phyloP scores from a whole-genome alignment of 2,113 vertebrate genomes.

The Rhynchomys soricoides region DNA sequence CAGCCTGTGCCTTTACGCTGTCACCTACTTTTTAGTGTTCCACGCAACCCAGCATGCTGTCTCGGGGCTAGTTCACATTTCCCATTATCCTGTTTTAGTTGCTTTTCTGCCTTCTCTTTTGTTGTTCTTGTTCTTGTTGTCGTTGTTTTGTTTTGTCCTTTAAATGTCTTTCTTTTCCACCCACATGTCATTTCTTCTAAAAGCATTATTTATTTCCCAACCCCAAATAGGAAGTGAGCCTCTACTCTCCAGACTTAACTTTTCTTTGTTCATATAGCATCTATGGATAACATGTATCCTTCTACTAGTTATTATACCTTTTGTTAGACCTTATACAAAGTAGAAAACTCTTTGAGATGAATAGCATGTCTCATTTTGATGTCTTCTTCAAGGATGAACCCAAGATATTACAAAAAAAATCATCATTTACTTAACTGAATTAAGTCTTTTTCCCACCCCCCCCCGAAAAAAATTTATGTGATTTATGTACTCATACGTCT shows the following conservation, averaged over 20 bases:
- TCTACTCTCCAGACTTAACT: neutral
- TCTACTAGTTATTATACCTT: neutral
- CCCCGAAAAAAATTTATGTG: neutral
- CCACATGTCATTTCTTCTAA: constrained; percentile 41
- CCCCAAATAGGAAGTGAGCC: neutral
- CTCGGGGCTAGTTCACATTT: constrained; percentile 29
- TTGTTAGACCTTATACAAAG: neutral
- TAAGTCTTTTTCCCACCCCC: neutral
- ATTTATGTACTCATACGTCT: neutral
- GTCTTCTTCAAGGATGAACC: neutral
- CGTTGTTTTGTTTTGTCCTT: neutral
- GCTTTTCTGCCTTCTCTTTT: constrained; percentile 5
- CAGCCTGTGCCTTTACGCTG: neutral
- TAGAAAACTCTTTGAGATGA: neutral
- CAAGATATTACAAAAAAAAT: neutral
- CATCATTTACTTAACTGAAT: constrained; percentile 7
- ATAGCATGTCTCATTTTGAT: neutral
- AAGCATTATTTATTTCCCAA: neutral
- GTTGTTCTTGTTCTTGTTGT: neutral
- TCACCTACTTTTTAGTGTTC: neutral
- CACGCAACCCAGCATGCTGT: neutral
- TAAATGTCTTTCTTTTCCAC: neutral
- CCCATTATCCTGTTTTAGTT: neutral
- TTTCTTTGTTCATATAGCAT: neutral
- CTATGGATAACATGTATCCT: neutral